phyloP scores from a whole-genome alignment of 2,797 vertebrate species.

The Manis crassicaudata region DNA sequence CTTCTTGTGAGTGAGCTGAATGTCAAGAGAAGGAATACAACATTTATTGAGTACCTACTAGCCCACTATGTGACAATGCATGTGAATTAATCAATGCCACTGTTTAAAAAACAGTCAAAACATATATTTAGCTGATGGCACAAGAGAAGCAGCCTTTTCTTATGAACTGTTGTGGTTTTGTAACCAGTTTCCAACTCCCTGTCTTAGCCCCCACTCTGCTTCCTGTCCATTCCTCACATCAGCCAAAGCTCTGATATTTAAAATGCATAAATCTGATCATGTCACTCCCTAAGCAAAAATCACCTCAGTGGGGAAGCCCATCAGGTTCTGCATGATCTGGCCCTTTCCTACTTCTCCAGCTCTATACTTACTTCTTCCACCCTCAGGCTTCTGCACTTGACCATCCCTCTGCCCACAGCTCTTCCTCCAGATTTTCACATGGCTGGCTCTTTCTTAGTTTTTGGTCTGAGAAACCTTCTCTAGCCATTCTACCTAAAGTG shows the following conservation, averaged over 20 bases:
- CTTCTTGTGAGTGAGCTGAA: neutral
- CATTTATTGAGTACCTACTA: neutral
- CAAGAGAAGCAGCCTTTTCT: neutral
- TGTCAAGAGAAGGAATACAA: neutral
- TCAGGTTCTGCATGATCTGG: neutral
- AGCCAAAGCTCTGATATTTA: neutral
- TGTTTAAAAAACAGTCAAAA: neutral
- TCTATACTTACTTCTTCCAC: neutral
- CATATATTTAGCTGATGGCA: neutral
- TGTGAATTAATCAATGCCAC: neutral
- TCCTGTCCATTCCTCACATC: neutral
- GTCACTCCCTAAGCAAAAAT: neutral
- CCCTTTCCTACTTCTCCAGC: neutral
- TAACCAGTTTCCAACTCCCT: neutral
- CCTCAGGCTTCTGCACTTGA: neutral
- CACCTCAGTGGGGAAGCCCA: neutral
- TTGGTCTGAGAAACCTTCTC: neutral
- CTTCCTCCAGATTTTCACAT: neutral
- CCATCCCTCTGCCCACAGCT: neutral
- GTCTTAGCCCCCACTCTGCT: neutral
- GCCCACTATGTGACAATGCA: neutral
- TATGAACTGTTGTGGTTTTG: neutral
- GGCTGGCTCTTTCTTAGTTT: neutral
- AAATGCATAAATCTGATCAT: conserved; percentile 5
- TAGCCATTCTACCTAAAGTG: neutral